Conservation (phyloP, 2,888 invertebrate genomes). For the Cybosia mesomella region DNA sequence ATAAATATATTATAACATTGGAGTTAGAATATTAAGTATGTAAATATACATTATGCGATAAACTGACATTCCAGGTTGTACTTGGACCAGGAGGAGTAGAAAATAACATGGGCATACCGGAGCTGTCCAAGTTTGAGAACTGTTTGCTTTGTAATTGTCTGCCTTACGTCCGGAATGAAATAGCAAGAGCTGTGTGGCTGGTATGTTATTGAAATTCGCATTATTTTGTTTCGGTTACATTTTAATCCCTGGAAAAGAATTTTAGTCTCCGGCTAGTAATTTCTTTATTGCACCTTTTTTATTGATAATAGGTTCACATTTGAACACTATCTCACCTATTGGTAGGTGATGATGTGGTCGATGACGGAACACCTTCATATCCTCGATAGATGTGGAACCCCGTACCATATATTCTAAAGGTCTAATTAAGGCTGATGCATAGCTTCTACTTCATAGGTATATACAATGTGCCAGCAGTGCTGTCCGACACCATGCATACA, state of each 20-base stretch:
- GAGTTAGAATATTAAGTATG: background rate
- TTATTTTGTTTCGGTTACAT: background rate
- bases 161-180: slow-evolving; percentile 75
- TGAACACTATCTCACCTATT: too few relatives aligned
- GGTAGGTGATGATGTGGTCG: too few relatives aligned
- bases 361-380: too few relatives aligned
- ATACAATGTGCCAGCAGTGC: slow-evolving; percentile 77
- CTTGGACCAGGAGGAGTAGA: slow-evolving; percentile 79
- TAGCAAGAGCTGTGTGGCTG: slow-evolving; percentile 77
- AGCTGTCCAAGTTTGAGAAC: slow-evolving; percentile 78
- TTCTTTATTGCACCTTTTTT: too few relatives aligned
- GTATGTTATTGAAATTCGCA: slow-evolving; percentile 53
- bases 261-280: too few relatives aligned
- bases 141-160: slow-evolving; percentile 74
- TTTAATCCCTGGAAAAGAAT: too few relatives aligned
- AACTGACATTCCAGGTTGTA: slow-evolving; percentile 59
- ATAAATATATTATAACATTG: too few relatives aligned
- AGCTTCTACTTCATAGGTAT: too few relatives aligned
- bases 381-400: too few relatives aligned
- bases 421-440: too few relatives aligned
- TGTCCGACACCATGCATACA: slow-evolving; percentile 61
- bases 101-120: slow-evolving; percentile 75
- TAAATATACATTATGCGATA: background rate
- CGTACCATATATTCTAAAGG: too few relatives aligned
- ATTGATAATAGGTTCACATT: too few relatives aligned